Evolutionary conservation across 2,113 vertebrate species (phyloP).

Genomic region (Microcebus lehilahytsara): DNA sequence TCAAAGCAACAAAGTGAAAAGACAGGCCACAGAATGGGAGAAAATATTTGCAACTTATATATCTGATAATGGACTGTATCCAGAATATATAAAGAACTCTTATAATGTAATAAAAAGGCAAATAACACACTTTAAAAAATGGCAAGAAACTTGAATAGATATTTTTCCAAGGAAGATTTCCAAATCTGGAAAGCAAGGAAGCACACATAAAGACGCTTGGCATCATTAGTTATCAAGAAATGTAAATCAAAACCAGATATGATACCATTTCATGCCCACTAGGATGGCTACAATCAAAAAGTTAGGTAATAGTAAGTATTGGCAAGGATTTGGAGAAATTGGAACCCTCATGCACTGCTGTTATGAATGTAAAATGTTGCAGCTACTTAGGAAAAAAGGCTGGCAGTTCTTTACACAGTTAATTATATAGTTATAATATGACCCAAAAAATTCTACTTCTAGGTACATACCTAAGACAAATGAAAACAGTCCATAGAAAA

Average conservation of each 20-base stretch:
- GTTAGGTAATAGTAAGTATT: not conserved
- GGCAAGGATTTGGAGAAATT: not conserved
- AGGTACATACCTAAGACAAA: not conserved
- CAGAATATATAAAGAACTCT: not conserved
- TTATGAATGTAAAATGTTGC: not conserved
- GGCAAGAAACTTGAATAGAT: not conserved
- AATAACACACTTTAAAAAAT: not conserved
- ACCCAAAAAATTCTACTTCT: not conserved
- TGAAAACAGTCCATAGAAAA: not conserved
- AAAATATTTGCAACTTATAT: constrained; percentile 22
- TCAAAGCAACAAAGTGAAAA: not conserved
- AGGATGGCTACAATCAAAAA: not conserved
- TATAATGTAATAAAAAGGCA: not conserved
- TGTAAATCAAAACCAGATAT: not conserved
- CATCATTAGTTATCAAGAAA: not conserved
- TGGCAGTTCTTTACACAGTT: not conserved
- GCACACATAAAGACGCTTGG: not conserved
- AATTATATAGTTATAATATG: not conserved
- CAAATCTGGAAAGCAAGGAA: not conserved
- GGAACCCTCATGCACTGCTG: not conserved
- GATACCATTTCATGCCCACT: not conserved
- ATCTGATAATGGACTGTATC: not conserved
- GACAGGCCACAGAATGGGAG: not conserved
- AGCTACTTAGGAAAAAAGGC: not conserved
- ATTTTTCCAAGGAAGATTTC: constrained; percentile 1